A percentile compares a stretch with the other conserved stretches of the same genome.
These are phyloP conservation scores for Perithous albicinctus DNA, from an alignment of 2,888 invertebrate genomes.

Conservation along the genomic window DNA sequence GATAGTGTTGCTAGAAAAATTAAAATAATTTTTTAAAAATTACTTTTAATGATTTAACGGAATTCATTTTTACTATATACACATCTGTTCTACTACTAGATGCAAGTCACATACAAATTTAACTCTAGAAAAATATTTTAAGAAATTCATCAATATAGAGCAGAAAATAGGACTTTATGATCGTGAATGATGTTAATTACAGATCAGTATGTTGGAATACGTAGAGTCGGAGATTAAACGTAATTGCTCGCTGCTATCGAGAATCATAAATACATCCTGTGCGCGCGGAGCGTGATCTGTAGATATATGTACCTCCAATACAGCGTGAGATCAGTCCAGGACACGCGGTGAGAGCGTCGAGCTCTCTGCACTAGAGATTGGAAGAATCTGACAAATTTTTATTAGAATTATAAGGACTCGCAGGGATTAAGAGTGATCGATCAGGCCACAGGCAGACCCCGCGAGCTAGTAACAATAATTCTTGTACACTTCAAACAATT, in stretches of 20 bases:
- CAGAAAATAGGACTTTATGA: neutral
- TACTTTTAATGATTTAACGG: no score
- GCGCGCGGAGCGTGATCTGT: slow-evolving; percentile 30
- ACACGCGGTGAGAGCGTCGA: neutral
- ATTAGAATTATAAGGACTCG: slow-evolving; percentile 21
- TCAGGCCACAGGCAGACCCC: slow-evolving; percentile 31
- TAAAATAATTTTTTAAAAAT: no score
- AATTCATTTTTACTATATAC: no score
- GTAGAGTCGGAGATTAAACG: slow-evolving; percentile 20
- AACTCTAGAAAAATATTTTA: no score
- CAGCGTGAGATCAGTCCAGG: slow-evolving; percentile 1
- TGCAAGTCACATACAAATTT: no score
- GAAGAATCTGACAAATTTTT: slow-evolving; percentile 33
- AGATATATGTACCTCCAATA: slow-evolving; percentile 8
- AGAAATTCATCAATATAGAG: no score
- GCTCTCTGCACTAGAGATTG: slow-evolving; percentile 1
- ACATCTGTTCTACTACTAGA: no score
- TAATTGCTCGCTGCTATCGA: slow-evolving; percentile 36
- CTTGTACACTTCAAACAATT: slow-evolving; percentile 40
- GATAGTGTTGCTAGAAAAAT: no score
- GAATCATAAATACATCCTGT: slow-evolving; percentile 39
- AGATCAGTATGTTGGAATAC: neutral
- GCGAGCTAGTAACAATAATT: slow-evolving; percentile 52
- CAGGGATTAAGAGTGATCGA: slow-evolving; percentile 19
- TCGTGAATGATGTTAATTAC: neutral